Base-by-base conservation (phyloP, 2,797 vertebrate species). In the Chelmon rostratus region DNA sequence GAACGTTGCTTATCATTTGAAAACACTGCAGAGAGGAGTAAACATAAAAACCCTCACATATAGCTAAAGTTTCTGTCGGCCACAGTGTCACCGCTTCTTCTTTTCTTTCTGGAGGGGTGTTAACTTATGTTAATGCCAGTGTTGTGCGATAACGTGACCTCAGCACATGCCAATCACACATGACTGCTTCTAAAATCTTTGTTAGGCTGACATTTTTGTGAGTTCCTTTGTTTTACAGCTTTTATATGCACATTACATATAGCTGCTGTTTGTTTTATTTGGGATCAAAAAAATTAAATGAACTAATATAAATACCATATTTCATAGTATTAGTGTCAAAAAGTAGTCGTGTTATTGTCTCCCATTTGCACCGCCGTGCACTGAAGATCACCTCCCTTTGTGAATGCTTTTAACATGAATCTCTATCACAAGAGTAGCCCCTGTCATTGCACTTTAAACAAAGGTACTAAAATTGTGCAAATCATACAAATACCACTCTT, bases 401-500 rank as follows among this genome's bases (percentile, higher is more conserved):
- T 75, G 73, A 90, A 81, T 50, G 44, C 53, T 84, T 71, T 74
- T 10, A 74, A 81, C 78, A 64, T 28, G 56, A 85, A 63, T 81
- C 74, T 83, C 68, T 50, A 10, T 47, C 69, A 64, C 46, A 62
- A 56, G 85, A 92, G 88, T 7, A 68, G 91, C 72, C 86, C 42
- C 78, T 40, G 78, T 92, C 92, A 91, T 93, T 89, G 87, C 90
- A 91, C 91, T 74, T 68, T 62, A 42, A 86, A 86, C 65, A 75
- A 77, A 86, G 68, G 59, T 80, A 71, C 31, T 66, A 21, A 19
- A 88, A 73, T n/a, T 91, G 91, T 93, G 92, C 94, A 95, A 95
- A 92, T 93, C 92, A 90, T 91, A 88, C 91, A 84, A 86, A 89
- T 64, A 65, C 76, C 88, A 84, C 89, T 87, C 84, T 78, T 75